phyloP scores from a whole-genome alignment of 2,888 invertebrate species.

The Linnaemya vulpina region DNA sequence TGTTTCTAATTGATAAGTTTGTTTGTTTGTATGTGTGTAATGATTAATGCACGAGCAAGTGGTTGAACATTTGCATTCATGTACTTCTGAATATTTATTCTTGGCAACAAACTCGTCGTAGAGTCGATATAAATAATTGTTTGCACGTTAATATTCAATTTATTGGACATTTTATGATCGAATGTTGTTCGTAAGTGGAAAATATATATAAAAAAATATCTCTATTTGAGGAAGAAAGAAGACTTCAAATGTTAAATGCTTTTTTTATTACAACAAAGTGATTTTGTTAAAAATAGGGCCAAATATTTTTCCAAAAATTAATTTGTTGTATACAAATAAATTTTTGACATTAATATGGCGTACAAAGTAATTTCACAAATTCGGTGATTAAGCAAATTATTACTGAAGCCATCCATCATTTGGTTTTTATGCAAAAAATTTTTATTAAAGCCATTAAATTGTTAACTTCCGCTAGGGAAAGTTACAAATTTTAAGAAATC shows the following conservation, averaged over 20 bases:
- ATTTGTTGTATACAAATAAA: too few species aligned
- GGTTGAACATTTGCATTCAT: background rate
- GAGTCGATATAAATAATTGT: background rate
- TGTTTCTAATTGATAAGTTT: slow-evolving; percentile 55
- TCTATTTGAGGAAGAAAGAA: background rate
- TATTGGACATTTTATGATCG: background rate
- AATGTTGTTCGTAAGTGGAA: background rate
- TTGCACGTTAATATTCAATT: background rate
- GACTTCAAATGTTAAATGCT: background rate
- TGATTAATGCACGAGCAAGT: background rate
- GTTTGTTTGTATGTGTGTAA: background rate
- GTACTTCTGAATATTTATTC: background rate
- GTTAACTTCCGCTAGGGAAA: too few species aligned
- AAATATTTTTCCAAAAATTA: too few species aligned
- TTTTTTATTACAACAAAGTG: background rate
- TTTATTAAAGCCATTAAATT: too few species aligned
- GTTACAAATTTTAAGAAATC: too few species aligned
- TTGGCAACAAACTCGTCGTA: background rate
- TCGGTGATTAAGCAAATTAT: too few species aligned
- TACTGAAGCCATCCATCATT: too few species aligned
- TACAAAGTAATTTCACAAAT: too few species aligned
- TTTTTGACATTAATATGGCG: too few species aligned
- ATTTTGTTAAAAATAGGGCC: background rate
- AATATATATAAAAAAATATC: background rate
- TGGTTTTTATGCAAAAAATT: too few species aligned